A percentile compares a stretch with the other conserved stretches of the same genome.
phyloP scores from a whole-genome alignment of 35 echinoderm and acorn worm genomes.

The Amphiura filiformis region DNA sequence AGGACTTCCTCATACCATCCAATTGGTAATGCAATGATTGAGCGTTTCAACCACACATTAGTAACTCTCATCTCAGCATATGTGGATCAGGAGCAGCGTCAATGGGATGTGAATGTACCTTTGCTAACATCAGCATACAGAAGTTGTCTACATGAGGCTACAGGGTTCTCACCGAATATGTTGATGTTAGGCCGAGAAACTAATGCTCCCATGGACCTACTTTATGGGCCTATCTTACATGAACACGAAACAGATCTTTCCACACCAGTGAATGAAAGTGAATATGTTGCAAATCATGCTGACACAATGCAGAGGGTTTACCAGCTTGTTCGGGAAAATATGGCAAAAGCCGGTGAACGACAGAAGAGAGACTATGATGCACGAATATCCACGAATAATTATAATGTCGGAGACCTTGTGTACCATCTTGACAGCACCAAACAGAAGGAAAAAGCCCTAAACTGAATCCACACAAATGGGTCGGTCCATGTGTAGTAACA shows the following conservation, averaged over 20 bases:
- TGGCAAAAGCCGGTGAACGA: neutral
- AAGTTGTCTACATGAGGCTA: neutral
- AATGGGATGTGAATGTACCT: slow-evolving; percentile 38
- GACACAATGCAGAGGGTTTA: neutral
- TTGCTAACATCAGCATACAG: slow-evolving; percentile 21
- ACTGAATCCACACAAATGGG: neutral
- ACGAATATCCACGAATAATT: neutral
- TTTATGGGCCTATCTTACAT: neutral
- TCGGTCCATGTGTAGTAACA: slow-evolving; percentile 5
- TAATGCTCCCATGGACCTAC: neutral
- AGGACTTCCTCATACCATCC: slow-evolving; percentile 33
- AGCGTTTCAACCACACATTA: slow-evolving; percentile 48
- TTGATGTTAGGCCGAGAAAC: slow-evolving; percentile 41
- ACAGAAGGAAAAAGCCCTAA: slow-evolving; percentile 11
- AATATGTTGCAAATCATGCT: neutral
- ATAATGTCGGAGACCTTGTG: slow-evolving; percentile 13
- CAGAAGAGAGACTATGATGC: slow-evolving; percentile 29
- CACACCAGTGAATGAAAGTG: neutral
- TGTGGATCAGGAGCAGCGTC: slow-evolving; percentile 7
- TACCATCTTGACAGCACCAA: slow-evolving; percentile 18
- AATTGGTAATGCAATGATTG: slow-evolving; percentile 37
- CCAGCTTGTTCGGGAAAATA: neutral
- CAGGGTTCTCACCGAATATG: slow-evolving; percentile 21
- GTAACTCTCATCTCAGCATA: slow-evolving; percentile 37
- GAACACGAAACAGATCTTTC: neutral